phyloP scores from a whole-genome alignment of 2,888 invertebrate species.

The Zootermopsis nevadensis region DNA sequence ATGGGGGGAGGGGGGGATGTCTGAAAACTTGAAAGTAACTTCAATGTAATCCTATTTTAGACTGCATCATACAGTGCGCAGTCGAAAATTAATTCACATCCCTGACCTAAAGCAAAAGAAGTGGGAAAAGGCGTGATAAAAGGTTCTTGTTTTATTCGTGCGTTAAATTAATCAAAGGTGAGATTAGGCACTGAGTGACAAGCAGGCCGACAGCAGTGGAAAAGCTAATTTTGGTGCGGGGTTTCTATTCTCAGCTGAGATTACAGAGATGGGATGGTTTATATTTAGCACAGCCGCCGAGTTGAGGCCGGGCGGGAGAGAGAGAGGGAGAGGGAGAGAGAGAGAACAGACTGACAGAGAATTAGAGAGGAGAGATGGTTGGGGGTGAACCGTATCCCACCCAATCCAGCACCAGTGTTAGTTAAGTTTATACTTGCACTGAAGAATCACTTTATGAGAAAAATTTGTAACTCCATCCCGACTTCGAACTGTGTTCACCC shows the following conservation, averaged over 20 bases:
- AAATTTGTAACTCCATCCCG: not conserved
- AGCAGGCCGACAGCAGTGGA: not conserved
- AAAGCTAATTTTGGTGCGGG: slow-evolving; percentile 8
- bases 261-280: slow-evolving; percentile 21
- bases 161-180: slow-evolving; percentile 4
- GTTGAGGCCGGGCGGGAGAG: slow-evolving; percentile 41
- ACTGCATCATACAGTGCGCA: too few relatives aligned
- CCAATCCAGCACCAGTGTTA: not conserved
- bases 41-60: too few relatives aligned
- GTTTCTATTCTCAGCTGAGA: slow-evolving; percentile 26
- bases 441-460: not conserved
- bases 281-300: not conserved
- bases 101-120: slow-evolving; percentile 1
- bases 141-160: not conserved
- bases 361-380: slow-evolving; percentile 21
- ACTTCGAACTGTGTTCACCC: too few relatives aligned
- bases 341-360: slow-evolving; percentile 22
- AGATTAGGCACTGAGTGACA: slow-evolving; percentile 18
- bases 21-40: too few relatives aligned
- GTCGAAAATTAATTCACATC: not conserved
- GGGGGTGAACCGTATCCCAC: slow-evolving; percentile 17
- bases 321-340: slow-evolving; percentile 43
- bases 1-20: too few relatives aligned
- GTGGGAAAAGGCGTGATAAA: not conserved
- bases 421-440: not conserved